phyloP scores from a whole-genome alignment of 2,888 invertebrate species.

The Aelia acuminata region DNA sequence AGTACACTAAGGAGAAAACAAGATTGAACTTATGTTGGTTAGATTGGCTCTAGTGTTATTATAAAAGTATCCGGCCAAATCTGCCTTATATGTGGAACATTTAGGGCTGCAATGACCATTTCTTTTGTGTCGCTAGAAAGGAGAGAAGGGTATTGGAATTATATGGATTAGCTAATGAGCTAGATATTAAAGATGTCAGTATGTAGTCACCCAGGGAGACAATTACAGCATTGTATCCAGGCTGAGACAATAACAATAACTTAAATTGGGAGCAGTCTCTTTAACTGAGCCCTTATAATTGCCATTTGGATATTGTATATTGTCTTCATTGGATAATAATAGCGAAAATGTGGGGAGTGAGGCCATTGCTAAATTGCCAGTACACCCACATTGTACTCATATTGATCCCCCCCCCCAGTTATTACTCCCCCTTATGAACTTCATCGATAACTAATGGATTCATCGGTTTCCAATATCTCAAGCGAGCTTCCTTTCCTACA shows the following conservation, averaged over 20 bases:
- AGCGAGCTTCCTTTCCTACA: background rate
- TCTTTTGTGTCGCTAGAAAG: too few species aligned
- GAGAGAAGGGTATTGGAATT: too few species aligned
- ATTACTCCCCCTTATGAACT: background rate
- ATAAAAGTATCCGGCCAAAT: too few species aligned
- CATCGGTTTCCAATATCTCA: slow-evolving; percentile 15
- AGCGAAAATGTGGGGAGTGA: background rate
- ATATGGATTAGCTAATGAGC: too few species aligned
- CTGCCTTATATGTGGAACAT: too few species aligned
- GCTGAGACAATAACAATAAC: background rate
- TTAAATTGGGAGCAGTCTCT: background rate
- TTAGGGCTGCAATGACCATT: too few species aligned
- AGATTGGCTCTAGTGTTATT: too few species aligned
- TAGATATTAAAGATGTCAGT: background rate
- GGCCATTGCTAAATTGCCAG: background rate
- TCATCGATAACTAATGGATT: background rate
- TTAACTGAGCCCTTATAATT: background rate
- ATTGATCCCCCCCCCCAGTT: background rate
- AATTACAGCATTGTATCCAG: background rate
- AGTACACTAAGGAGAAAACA: too few species aligned
- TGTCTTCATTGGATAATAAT: background rate
- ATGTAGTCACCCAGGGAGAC: background rate
- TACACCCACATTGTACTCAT: slow-evolving; percentile 10
- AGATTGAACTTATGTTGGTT: too few species aligned
- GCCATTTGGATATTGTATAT: background rate